Evolutionary conservation across 2,113 vertebrate genomes (phyloP).

Genomic region (Halichoerus grypus): DNA sequence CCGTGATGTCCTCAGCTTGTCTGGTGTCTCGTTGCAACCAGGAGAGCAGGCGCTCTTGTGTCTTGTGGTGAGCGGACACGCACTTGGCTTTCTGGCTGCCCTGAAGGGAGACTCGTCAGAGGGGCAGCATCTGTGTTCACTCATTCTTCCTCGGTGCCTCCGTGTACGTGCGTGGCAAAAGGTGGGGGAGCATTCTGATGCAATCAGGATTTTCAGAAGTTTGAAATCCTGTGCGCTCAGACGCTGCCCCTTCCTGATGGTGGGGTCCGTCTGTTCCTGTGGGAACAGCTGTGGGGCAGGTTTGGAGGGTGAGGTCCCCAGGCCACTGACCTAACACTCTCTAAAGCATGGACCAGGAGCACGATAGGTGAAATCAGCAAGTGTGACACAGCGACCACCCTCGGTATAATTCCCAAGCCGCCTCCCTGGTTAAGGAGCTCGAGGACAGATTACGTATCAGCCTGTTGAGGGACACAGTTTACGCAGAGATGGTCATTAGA

Average conservation of each 20-base stretch:
- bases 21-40: not conserved
- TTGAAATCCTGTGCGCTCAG: not conserved
- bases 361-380: too few relatives aligned
- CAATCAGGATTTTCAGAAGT: not conserved
- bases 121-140: not conserved
- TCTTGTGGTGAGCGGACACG: accelerated
- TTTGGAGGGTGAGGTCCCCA: not conserved
- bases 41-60: not conserved
- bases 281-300: not conserved
- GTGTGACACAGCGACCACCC: not conserved
- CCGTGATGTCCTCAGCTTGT: accelerated
- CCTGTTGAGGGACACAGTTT: not conserved
- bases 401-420: too few relatives aligned
- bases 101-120: not conserved
- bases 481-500: not conserved
- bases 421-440: accelerated
- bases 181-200: not conserved
- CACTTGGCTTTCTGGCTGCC: too few relatives aligned
- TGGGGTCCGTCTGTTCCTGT: too few relatives aligned
- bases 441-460: not conserved
- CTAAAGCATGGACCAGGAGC: not conserved
- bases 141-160: not conserved
- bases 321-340: not conserved
- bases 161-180: accelerated
- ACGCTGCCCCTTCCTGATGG: not conserved